Evolutionary conservation across 2,113 vertebrate genomes (phyloP), one percentile per base, ranked within the genome.

Genomic region (Callionymus lyra): DNA sequence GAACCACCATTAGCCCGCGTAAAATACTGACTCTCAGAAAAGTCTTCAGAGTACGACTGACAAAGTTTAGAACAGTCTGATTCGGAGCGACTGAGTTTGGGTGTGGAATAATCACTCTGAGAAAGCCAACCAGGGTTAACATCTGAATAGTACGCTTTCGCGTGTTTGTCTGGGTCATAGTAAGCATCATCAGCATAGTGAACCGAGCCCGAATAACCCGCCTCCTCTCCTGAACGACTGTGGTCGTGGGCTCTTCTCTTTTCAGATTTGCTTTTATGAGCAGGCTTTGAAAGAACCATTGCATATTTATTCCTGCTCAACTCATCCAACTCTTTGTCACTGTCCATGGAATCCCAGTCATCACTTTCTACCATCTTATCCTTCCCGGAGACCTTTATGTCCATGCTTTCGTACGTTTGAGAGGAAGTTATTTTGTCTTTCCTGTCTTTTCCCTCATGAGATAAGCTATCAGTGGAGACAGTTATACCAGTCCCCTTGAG

Each of bases 361-460:
- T 85, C 89, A 38, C 86, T 85, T 72, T 90, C 91, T 10, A 57
- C 69, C 63, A 62, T 69, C 80, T 88, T 89, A 13, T 97, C 93
- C 37, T 86, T 77, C 2, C 79, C 73, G 48, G 87, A 82, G 49
- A 89, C 50, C 50, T 92, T 97, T 59, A 97, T 91, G 59, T 98
- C 91, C 93, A 98, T 98, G 69, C 93, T 98, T 68, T 98, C 95
- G 10, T 98, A 98, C 0, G 95, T 98, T 82, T 98, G 95, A 16
- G 95, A 98, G 8, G 90, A 89, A 50, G 91, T 79, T 10, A 74
- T 76, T 70, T 87, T 92, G 34, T 97, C 91, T 81, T 88, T 95
- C 72, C 74, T 88, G 53, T 94, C 93, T 74, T 86, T 94, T 40
- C 87, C 64, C 12, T 95, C 92, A 41, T 88, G 85, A 48, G 85